A percentile compares a stretch with the other conserved stretches of the same genome.
Evolutionary conservation across 2,797 vertebrate genomes (phyloP).

Genomic region (Hoplostethus mediterraneus): DNA sequence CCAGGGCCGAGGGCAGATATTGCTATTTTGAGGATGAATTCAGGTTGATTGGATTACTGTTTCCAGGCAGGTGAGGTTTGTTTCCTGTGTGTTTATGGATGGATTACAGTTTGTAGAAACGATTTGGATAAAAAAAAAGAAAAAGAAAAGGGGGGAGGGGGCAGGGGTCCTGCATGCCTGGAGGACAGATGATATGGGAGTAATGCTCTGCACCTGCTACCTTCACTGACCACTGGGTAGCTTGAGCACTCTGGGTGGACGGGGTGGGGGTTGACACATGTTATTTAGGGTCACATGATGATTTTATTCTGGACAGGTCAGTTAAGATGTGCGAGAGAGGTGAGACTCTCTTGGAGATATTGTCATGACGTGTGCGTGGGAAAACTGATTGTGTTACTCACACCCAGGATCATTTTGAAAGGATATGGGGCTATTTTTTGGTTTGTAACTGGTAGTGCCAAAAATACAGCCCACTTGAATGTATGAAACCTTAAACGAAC

Average conservation of each 20-base stretch:
- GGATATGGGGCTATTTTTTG: no score
- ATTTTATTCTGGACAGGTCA: not conserved
- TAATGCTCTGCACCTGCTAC: not conserved
- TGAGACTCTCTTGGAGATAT: no score
- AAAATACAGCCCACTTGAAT: no score
- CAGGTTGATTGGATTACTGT: slow-evolving; percentile 70
- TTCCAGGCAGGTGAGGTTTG: slow-evolving; percentile 44
- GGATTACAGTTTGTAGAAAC: slow-evolving; percentile 46
- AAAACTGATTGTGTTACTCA: no score
- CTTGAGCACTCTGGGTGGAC: not conserved
- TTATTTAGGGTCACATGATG: not conserved
- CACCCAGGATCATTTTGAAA: no score
- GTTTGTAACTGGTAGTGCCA: no score
- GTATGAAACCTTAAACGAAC: no score
- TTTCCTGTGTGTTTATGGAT: slow-evolving; percentile 28
- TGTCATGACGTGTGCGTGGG: no score
- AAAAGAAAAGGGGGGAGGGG: no score
- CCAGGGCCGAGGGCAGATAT: slow-evolving; percentile 10
- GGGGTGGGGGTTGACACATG: not conserved
- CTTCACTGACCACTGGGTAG: not conserved
- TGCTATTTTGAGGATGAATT: slow-evolving; percentile 55
- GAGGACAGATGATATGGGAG: no score
- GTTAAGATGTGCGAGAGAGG: no score
- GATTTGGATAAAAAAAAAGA: slow-evolving; percentile 18
- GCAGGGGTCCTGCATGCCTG: not conserved